phyloP scores from a whole-genome alignment of 2,797 vertebrate genomes.

The Gymnothorax reevesii region DNA sequence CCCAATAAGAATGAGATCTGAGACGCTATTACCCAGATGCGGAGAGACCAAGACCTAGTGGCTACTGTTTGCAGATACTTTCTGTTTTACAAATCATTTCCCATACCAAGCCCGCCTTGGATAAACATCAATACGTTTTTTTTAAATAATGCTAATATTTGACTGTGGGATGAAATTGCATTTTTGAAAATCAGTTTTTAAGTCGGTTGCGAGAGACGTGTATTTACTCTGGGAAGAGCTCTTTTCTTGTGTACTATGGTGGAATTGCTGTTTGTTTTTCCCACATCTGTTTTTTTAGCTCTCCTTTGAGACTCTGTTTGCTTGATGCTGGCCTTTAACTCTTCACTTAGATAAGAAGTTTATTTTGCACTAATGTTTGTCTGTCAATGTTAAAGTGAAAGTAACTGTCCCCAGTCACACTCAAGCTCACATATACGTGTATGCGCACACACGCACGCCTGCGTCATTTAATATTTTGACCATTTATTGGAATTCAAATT shows the following conservation, averaged over 20 bases:
- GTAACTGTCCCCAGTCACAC: constrained; percentile 38
- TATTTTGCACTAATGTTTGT: constrained; percentile 67
- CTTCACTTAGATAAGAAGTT: constrained; percentile 60
- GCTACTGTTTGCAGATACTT: neutral
- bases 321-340: constrained; percentile 70
- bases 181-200: constrained; percentile 14
- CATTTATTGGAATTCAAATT: neutral
- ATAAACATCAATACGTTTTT: neutral
- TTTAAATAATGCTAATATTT: neutral
- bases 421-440: constrained; percentile 29
- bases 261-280: constrained; percentile 98
- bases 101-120: neutral
- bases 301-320: constrained; percentile 78
- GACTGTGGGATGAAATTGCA: constrained; percentile 2
- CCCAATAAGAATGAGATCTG: neutral
- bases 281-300: constrained; percentile 89
- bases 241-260: constrained; percentile 87
- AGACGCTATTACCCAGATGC: neutral
- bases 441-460: constrained; percentile 31
- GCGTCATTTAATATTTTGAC: constrained; percentile 14
- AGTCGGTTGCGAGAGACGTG: constrained; percentile 23
- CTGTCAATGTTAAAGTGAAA: constrained; percentile 61
- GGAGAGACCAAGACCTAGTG: neutral
- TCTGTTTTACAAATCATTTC: neutral
- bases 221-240: constrained; percentile 65